A percentile compares a stretch with the other conserved stretches of the same genome.
Conservation (phyloP, 2,113 vertebrate genomes). For the Burhinus bistriatus region DNA sequence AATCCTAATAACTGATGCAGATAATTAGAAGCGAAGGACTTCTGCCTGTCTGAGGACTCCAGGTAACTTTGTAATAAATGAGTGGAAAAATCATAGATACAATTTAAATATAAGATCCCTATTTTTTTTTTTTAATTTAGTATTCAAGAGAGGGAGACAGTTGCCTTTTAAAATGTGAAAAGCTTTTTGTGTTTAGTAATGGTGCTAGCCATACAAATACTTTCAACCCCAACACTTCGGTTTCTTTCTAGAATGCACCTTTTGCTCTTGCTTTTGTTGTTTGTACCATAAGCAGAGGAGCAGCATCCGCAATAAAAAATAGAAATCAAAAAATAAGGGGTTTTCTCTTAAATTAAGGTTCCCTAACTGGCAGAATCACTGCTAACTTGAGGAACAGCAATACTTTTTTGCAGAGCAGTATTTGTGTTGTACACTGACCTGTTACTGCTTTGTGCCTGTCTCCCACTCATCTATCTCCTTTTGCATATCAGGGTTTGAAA, state of each 20-base stretch:
- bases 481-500: not conserved
- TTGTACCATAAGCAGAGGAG: not conserved
- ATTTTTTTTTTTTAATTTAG: not conserved
- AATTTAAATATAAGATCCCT: not conserved
- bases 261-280: not conserved
- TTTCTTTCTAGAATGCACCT: not conserved
- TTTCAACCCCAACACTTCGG: not conserved
- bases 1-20: not conserved
- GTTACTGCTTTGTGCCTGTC: not conserved
- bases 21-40: not conserved
- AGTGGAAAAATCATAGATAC: not conserved
- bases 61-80: not conserved
- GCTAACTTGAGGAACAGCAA: not conserved
- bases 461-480: not conserved
- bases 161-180: not conserved
- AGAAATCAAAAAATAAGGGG: not conserved
- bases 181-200: not conserved
- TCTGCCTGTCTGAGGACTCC: not conserved
- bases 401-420: not conserved
- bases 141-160: not conserved
- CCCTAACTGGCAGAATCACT: not conserved
- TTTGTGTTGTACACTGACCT: not conserved
- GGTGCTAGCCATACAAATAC: not conserved
- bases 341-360: not conserved
- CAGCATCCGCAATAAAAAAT: not conserved